Base-by-base conservation (phyloP, 2,113 vertebrate species). In the Engystomops pustulosus region DNA sequence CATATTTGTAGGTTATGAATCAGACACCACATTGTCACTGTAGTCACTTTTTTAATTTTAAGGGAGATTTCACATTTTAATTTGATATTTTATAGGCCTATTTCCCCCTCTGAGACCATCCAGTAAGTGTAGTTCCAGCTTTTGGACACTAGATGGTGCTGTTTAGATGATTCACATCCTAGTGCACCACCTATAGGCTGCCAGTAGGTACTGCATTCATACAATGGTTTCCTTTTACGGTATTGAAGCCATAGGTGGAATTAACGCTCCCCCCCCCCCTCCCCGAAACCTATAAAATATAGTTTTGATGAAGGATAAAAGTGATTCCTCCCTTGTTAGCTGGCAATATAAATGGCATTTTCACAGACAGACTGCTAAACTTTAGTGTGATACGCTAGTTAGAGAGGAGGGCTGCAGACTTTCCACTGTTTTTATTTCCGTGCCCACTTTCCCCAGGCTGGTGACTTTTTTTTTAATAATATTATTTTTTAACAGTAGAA, bases 401-500 rank as follows among this genome's bases (percentile, higher is more conserved):
- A 45, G 78, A 80, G 58, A 67, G 58, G 78, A 80, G 55, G 78
- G 20, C 72, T 30, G 30, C 71, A 69, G n/a, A 25, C 58, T 34
- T 6, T 32, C 12, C 44, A 30, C 58, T 67, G 55, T 77, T 58
- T 76, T 77, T 55, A 17, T 51, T 30, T 23, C 32, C 62, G 15
- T 67, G 62, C 62, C 60, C 60, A n/a, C n/a, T n/a, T n/a, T n/a
- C n/a, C 51, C 23, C 2, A 27, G 53, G 77, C 78, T 38, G 45
- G 23, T 74, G 14, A 18, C 17, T 49, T 49, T 49, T 49, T 79
- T 83, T 83, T 86, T 30, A 47, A 71, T 62, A 74, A 55, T 75
- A 83, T 45, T 45, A 41, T 86, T 70, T 78, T 84, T 81, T 79
- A 82, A 87, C 53, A 69, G 77, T 80, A 86, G 85, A 67, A 34